Evolutionary conservation across 1,140 invertebrate species (phyloP), one percentile per base, ranked within the genome.

Genomic region (Apis cerana): DNA sequence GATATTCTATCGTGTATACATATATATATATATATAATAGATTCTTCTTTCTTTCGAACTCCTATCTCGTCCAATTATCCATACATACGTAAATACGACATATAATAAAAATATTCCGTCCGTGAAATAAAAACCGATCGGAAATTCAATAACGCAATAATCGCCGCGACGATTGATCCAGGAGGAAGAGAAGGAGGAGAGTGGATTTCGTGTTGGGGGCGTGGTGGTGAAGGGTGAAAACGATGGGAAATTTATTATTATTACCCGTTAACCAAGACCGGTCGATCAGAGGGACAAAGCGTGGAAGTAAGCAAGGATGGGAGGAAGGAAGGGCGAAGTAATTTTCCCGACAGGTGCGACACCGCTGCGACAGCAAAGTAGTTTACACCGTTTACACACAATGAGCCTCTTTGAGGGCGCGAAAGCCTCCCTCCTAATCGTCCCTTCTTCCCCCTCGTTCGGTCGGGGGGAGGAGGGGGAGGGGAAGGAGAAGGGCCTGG

Each of bases 331-430:
- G 76, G 76, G 77, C 67, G 27, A 88, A 85, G 87, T 65, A 88
- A 88, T 88, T 88, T 88, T 88, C 79, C 70, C 77, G 70, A 64
- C 86, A 85, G 80, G 75, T 88, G 83, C 75, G 85, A 82, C 78
- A 74, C 33, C 54, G 85, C 68, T 72, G 80, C 80, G 80, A 65
- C 80, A 68, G 84, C 77, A 84, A 89, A 86, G 88, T 83, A 89
- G 84, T 89, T 88, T 89, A 84, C 87, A 84, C 74, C 84, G 87
- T 86, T 88, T 84, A 88, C 83, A 21, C 15, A 84, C 84, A 89
- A 88, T 83, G 78, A 86, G 69, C 70, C 84, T 79, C 84, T 89
- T 88, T 88, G 87, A 89, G 54, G 59, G 74, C 76, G 80, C 69
- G 68, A 84, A 71, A 80, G 87, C 86, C 77, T 76, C 80, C 33